These are phyloP conservation scores for Polydrusus pterygomalis DNA, from an alignment of 2,888 invertebrate species.

Conservation along the genomic window DNA sequence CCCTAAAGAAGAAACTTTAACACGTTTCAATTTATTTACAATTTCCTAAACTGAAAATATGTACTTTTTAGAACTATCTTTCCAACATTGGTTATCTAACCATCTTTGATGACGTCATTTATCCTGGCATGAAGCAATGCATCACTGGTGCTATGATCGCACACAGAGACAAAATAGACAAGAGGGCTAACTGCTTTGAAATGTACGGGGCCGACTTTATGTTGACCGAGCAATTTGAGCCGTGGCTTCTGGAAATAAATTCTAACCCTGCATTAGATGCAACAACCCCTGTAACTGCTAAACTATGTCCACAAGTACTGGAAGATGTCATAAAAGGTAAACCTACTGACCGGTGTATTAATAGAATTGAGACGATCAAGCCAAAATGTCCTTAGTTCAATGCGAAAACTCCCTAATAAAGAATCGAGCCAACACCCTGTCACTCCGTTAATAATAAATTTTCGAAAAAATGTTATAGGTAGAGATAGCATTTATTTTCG, in stretches of 20 bases:
- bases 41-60: background rate
- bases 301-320: conserved; percentile 86
- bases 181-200: conserved; percentile 87
- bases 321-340: conserved; percentile 91
- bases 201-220: conserved; percentile 95
- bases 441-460: too few species aligned
- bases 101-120: conserved; percentile 84
- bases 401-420: too few species aligned
- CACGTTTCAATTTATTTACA: too few species aligned
- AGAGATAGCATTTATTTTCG: too few species aligned
- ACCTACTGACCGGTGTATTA: background rate
- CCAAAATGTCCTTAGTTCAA: too few species aligned
- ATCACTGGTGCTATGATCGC: conserved; percentile 87
- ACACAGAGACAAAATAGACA: conserved; percentile 82
- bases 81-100: conserved; percentile 75
- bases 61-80: conserved; percentile 70
- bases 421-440: too few species aligned
- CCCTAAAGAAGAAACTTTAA: too few species aligned
- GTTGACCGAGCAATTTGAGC: conserved; percentile 87
- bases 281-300: conserved; percentile 88
- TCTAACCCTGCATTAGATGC: conserved; percentile 88
- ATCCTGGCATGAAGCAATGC: conserved; percentile 89
- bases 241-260: conserved; percentile 96
- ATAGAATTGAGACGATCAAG: too few species aligned
- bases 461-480: too few species aligned